Evolutionary conservation across 2,113 vertebrate genomes (phyloP).

Genomic region (Heterochromis multidens): DNA sequence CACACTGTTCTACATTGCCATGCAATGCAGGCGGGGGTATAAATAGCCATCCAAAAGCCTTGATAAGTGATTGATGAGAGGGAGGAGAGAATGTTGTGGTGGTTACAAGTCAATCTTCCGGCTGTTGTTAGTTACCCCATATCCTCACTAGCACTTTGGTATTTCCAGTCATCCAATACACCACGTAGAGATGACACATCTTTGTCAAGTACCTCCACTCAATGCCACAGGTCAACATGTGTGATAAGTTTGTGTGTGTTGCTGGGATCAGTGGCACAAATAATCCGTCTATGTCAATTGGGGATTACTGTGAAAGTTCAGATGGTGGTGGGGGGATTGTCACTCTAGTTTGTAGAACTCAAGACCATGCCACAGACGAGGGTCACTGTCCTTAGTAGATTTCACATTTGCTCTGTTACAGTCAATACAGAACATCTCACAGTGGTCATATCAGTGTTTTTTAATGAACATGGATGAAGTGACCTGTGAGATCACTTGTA

Average conservation of each 20-base stretch:
- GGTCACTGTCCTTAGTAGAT: neutral
- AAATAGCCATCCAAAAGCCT: slow-evolving; percentile 69
- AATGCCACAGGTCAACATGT: neutral
- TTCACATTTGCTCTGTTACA: neutral
- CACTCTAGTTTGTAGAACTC: neutral
- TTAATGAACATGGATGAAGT: too few relatives aligned
- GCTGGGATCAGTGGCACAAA: slow-evolving; percentile 16
- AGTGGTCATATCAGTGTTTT: neutral
- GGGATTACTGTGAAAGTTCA: slow-evolving; percentile 56
- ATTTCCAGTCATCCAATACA: slow-evolving; percentile 48
- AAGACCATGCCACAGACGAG: neutral
- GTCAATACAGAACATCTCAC: neutral
- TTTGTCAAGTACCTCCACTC: slow-evolving; percentile 9
- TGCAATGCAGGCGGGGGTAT: slow-evolving; percentile 47
- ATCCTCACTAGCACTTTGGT: slow-evolving; percentile 46
- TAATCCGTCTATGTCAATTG: slow-evolving; percentile 35
- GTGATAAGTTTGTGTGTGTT: slow-evolving; percentile 8
- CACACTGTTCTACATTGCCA: slow-evolving; percentile 34
- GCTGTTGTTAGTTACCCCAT: slow-evolving; percentile 68
- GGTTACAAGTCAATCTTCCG: slow-evolving; percentile 49
- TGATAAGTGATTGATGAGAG: slow-evolving; percentile 70
- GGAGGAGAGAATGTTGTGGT: slow-evolving; percentile 47
- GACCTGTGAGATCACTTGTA: too few relatives aligned
- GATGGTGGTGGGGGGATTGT: neutral
- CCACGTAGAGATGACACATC: slow-evolving; percentile 16